A percentile compares a stretch with the other conserved stretches of the same genome.
Conservation (phyloP, 2,113 vertebrate genomes). For the Nannobrachium achirus region DNA sequence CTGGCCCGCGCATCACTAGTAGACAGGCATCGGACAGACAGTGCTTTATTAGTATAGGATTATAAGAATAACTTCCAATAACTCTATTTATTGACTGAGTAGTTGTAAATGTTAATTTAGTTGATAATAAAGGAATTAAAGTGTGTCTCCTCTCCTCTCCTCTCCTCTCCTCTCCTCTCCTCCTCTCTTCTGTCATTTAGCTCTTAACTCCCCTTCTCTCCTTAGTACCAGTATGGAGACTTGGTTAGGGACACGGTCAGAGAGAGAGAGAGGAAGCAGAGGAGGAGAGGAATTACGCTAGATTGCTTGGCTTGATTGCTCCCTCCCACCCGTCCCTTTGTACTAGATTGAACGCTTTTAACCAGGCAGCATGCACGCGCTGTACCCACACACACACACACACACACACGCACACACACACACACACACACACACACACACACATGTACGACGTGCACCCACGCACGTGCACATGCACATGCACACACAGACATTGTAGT, state of each 20-base stretch:
- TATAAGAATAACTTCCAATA: no score
- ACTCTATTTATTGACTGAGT: no score
- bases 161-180: no score
- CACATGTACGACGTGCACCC: not conserved
- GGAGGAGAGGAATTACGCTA: not conserved
- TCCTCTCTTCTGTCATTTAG: no score
- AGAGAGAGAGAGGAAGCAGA: not conserved
- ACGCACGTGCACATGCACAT: not conserved
- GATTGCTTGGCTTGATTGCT: slow-evolving; percentile 5
- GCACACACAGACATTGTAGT: not conserved
- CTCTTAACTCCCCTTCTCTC: not conserved
- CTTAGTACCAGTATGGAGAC: not conserved
- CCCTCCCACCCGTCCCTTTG: not conserved
- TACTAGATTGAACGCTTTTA: not conserved
- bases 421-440: not conserved
- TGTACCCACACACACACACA: no score
- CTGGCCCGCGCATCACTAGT: no score
- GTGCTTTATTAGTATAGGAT: no score
- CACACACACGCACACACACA: not conserved
- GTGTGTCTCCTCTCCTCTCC: no score
- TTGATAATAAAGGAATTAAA: no score
- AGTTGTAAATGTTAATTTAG: no score
- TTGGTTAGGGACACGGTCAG: not conserved
- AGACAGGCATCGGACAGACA: no score
- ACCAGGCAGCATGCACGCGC: not conserved